Base-by-base conservation (phyloP, 2,888 invertebrate genomes). In the Sthenelais limicola region DNA sequence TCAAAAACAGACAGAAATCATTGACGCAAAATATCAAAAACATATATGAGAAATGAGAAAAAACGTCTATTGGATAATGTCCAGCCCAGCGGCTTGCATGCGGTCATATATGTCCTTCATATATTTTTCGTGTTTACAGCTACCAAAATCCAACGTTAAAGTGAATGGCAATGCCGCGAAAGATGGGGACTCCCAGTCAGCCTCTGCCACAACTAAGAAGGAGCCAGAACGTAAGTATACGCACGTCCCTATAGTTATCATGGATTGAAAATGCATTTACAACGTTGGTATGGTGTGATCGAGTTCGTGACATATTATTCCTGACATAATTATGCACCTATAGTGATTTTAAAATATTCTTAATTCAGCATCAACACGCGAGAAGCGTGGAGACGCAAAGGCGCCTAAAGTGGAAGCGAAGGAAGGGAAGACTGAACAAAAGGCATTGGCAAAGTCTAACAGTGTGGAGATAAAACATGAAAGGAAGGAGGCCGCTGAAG, bases 131-230 rank as follows among this genome's bases (percentile, higher is more conserved):
- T 51, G 9, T 51, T 21, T 5, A 24, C 21, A 51, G 51, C 12
- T 9, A 5, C 62, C 62, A 1, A 62, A 62, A 21, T 3, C 62
- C 1, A 24, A 21, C 7, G 62, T 28, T 24, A 62, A 62, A 28
- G 35, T 35, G 35, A 62, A 62, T 28, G 62, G 62, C 1, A 62
- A 35, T 12, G 26, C 21, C 4, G 62, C 26, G 24, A 67, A 67
- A 26, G 67, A 67, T 9, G 26, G 12, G 1, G 49, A 47, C 48
- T 3, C 26, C 28, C 12, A n/a, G n/a, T n/a, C n/a, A n/a, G 62
- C n/a, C 15, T 12, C 9, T 18, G 38, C 38, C 1, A 35, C 38
- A 1, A 1, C 1, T 3, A 62, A 62, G 24, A 38, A 62, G 12
- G 38, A 62, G 21, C 24, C 38, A 3, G 62, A 62, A 3, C 35